These are phyloP conservation scores for Phylloscopus trochilus DNA, from an alignment of 2,113 vertebrate species.

Conservation along the genomic window DNA sequence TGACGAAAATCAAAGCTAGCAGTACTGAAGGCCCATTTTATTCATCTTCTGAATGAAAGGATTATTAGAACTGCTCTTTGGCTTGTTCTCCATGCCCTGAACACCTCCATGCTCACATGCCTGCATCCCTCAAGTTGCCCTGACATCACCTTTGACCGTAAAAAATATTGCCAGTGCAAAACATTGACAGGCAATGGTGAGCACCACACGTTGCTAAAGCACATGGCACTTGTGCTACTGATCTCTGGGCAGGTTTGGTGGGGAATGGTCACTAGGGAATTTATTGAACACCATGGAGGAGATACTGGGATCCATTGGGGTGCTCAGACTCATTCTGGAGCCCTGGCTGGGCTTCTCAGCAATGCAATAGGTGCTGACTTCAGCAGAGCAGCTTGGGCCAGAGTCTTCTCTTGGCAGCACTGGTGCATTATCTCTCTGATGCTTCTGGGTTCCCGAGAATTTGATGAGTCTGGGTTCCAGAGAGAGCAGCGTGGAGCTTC, in stretches of 20 bases:
- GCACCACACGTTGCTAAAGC: accelerated
- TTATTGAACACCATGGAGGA: background rate
- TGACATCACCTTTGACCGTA: background rate
- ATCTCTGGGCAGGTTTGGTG: background rate
- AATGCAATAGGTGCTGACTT: constrained; percentile 1
- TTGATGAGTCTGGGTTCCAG: background rate
- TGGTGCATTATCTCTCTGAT: background rate
- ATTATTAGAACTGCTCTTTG: constrained; percentile 11
- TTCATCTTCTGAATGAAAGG: constrained; percentile 32
- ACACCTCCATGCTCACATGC: background rate
- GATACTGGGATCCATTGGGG: background rate
- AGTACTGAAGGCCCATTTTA: constrained; percentile 30
- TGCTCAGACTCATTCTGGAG: background rate
- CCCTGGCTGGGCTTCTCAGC: background rate
- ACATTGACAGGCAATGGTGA: accelerated
- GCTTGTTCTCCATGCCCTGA: background rate
- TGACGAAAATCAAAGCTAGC: constrained; percentile 37
- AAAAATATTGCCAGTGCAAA: background rate
- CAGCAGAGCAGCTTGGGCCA: background rate
- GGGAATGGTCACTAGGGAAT: background rate
- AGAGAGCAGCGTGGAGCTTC: background rate
- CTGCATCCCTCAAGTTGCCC: background rate
- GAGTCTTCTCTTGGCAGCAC: background rate
- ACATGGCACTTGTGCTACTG: accelerated
- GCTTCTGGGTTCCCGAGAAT: background rate